phyloP scores from a whole-genome alignment of 92 coral and sea anemone genomes.

The Paragorgia papillata region DNA sequence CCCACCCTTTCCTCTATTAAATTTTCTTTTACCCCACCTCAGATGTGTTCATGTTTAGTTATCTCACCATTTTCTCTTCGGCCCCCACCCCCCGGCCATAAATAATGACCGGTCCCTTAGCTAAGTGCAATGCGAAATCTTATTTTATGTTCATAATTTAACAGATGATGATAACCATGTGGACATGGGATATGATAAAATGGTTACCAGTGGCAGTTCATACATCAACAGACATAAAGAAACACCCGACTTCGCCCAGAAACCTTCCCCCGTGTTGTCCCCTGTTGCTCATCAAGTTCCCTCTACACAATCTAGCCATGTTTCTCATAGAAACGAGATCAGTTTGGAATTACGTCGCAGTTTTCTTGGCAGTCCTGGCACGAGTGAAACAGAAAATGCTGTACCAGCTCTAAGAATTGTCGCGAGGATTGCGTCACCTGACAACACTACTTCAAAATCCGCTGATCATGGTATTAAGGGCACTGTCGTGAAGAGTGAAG shows the following conservation, averaged over 20 bases:
- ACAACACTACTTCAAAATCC: background rate
- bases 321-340: background rate
- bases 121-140: too few relatives aligned
- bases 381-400: slow-evolving; percentile 11
- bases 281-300: background rate
- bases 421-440: background rate
- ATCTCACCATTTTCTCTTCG: too few relatives aligned
- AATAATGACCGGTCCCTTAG: too few relatives aligned
- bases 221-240: background rate
- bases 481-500: slow-evolving; percentile 35
- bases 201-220: background rate
- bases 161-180: background rate
- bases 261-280: background rate
- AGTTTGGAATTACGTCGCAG: background rate
- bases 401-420: background rate
- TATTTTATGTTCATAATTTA: background rate
- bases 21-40: too few relatives aligned
- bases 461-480: slow-evolving; percentile 2
- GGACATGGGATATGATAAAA: background rate
- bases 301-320: background rate
- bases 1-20: too few relatives aligned
- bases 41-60: too few relatives aligned
- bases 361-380: background rate
- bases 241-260: background rate
- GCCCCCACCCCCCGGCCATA: too few relatives aligned